phyloP scores from a whole-genome alignment of 2,888 invertebrate genomes.

The Oasisia sp. region DNA sequence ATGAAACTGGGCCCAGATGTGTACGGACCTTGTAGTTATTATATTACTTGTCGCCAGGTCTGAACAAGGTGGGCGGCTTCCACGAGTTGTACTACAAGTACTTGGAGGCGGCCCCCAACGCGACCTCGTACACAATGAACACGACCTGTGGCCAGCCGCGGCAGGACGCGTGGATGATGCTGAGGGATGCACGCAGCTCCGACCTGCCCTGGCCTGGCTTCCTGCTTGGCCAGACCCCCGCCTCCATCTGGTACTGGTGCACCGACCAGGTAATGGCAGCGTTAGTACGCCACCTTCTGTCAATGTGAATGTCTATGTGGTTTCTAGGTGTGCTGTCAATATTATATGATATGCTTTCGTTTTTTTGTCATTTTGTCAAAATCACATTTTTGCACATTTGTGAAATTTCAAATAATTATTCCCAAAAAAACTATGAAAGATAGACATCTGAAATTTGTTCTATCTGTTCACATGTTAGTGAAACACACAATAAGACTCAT shows the following conservation, averaged over 20 bases:
- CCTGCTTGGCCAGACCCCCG: slow-evolving; percentile 68
- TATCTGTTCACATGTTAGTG: too few species aligned
- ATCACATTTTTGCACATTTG: too few species aligned
- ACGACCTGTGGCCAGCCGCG: slow-evolving; percentile 62
- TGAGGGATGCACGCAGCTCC: slow-evolving; percentile 63
- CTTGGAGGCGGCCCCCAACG: slow-evolving; percentile 62
- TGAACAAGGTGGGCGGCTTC: slow-evolving; percentile 66
- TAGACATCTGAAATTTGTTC: too few species aligned
- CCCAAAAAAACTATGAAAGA: too few species aligned
- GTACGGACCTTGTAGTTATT: too few species aligned
- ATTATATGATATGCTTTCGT: too few species aligned
- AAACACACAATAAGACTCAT: too few species aligned
- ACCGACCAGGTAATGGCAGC: slow-evolving; percentile 63
- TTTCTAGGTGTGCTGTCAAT: too few species aligned
- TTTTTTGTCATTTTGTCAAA: too few species aligned
- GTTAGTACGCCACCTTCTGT: neutral
- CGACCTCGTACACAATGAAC: slow-evolving; percentile 43
- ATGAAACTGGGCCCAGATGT: too few species aligned
- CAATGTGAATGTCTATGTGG: too few species aligned
- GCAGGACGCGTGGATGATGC: slow-evolving; percentile 66
- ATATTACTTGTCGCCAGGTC: slow-evolving; percentile 55
- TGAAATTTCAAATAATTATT: too few species aligned
- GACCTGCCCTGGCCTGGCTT: slow-evolving; percentile 70
- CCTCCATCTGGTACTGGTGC: slow-evolving; percentile 70
- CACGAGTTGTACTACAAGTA: slow-evolving; percentile 63